phyloP scores from a whole-genome alignment of 1,140 invertebrate genomes.

The Aphidius ervi region DNA sequence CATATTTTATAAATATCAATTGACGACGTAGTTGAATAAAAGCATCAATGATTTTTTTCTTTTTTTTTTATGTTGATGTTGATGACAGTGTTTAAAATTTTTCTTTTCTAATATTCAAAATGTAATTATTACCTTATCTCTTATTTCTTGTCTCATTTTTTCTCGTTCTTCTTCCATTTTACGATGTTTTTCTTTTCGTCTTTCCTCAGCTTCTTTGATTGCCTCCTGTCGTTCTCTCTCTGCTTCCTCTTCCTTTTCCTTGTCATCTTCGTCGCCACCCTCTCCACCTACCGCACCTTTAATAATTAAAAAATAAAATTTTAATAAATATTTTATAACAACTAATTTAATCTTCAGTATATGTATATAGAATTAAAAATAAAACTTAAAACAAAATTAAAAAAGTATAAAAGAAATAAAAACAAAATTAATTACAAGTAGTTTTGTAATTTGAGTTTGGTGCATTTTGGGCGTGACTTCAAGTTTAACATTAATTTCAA shows the following conservation, averaged over 20 bases:
- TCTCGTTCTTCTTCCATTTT: slow-evolving; percentile 98
- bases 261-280: slow-evolving; percentile 82
- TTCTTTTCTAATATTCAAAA: neutral
- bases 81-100: no score
- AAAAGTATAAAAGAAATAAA: no score
- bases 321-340: neutral
- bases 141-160: slow-evolving; percentile 95
- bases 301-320: neutral
- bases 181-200: slow-evolving; percentile 93
- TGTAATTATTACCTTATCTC: slow-evolving; percentile 80
- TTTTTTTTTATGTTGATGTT: no score
- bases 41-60: no score
- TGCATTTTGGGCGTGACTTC: neutral
- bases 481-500: neutral
- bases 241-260: slow-evolving; percentile 92
- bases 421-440: no score
- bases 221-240: slow-evolving; percentile 91
- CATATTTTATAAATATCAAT: no score
- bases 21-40: no score
- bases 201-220: slow-evolving; percentile 88
- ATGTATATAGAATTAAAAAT: no score
- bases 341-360: no score
- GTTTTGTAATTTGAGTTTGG: no score
- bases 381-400: no score
- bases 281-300: slow-evolving; percentile 86